Conservation (phyloP, 2,888 invertebrate genomes). For the Drosophila algonquin region DNA sequence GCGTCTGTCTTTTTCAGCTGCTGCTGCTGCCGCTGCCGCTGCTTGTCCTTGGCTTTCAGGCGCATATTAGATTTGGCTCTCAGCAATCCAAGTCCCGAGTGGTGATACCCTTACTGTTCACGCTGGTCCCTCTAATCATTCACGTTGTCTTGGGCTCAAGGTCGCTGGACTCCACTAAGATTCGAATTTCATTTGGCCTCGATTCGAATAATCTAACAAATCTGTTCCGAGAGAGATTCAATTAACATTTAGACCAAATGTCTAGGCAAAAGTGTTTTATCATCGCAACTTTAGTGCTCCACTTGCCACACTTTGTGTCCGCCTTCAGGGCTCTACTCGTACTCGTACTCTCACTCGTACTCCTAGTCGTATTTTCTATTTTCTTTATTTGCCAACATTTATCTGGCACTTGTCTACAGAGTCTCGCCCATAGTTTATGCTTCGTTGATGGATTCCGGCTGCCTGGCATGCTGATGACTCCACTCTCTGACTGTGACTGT, state of each 20-base stretch:
- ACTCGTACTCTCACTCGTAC: too few species aligned
- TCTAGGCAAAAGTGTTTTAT: constrained; percentile 10
- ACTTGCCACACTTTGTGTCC: not conserved
- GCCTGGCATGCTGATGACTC: constrained; percentile 18
- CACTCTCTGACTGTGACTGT: constrained; percentile 1
- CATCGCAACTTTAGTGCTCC: constrained; percentile 20
- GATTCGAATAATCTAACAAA: constrained; percentile 1
- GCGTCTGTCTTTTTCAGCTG: constrained; percentile 8
- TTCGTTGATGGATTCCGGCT: constrained; percentile 43
- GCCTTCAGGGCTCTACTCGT: not conserved
- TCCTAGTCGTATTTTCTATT: constrained; percentile 9
- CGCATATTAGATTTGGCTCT: constrained; percentile 3
- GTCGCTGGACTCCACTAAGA: too few species aligned
- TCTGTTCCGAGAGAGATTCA: constrained; percentile 27
- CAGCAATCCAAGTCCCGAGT: not conserved
- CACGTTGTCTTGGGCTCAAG: not conserved
- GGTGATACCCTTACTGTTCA: not conserved
- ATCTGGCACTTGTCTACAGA: constrained; percentile 40
- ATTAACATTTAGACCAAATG: constrained; percentile 29
- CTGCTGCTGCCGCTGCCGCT: not conserved
- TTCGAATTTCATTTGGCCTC: not conserved
- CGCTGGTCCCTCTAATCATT: not conserved
- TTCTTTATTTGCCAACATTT: constrained; percentile 46
- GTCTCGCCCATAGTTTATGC: constrained; percentile 38
- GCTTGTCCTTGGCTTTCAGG: constrained; percentile 10